Evolutionary conservation across 2,797 vertebrate species (phyloP).

Genomic region (Sebastes hopkinsi): DNA sequence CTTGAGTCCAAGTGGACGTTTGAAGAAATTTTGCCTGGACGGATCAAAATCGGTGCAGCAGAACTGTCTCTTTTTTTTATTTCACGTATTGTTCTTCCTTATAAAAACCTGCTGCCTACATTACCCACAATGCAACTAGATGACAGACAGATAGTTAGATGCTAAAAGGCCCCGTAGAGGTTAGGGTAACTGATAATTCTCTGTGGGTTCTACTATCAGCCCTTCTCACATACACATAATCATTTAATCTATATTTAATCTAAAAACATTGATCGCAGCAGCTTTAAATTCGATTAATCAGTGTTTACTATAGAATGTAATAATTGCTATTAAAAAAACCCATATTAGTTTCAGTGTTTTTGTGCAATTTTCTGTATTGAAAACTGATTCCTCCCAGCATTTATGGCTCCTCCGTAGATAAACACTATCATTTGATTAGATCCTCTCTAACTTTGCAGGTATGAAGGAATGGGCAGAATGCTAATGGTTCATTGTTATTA

Average conservation of each 20-base stretch:
- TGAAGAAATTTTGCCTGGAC: no score
- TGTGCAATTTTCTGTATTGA: neutral
- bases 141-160: neutral
- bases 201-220: neutral
- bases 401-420: constrained; percentile 1
- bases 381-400: neutral
- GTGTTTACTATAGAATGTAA: neutral
- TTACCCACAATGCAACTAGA: neutral
- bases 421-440: constrained; percentile 44
- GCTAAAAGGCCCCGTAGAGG: neutral
- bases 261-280: neutral
- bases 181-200: neutral
- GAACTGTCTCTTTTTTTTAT: neutral
- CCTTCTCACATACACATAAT: neutral
- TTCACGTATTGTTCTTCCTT: neutral
- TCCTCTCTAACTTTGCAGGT: constrained; percentile 7
- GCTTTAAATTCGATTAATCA: neutral
- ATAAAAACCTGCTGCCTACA: neutral
- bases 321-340: neutral
- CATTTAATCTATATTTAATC: neutral
- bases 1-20: no score
- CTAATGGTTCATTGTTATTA: constrained; percentile 33
- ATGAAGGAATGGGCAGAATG: constrained; percentile 14
- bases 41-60: neutral
- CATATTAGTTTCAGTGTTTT: neutral